These are phyloP conservation scores for Chionomys nivalis DNA, from an alignment of 2,113 vertebrate species.

Conservation along the genomic window DNA sequence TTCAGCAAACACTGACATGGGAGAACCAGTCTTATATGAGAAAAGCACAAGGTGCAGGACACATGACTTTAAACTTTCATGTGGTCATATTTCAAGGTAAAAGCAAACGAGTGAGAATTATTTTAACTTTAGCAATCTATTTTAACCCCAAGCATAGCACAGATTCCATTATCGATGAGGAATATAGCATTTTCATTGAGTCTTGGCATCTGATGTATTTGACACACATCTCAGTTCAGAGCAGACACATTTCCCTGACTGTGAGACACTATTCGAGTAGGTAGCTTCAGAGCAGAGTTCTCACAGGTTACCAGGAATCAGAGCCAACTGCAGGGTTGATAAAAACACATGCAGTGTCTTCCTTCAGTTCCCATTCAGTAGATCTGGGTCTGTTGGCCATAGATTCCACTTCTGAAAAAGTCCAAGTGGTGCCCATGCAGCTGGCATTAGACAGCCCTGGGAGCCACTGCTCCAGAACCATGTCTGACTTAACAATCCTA, in stretches of 20 bases:
- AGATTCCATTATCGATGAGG: not conserved
- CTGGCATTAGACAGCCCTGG: too few species aligned
- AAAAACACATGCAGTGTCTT: not conserved
- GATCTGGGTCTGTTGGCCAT: not conserved
- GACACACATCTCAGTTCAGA: not conserved
- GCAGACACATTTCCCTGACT: not conserved
- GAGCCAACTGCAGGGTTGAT: not conserved
- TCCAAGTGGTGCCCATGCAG: not conserved
- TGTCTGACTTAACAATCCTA: not conserved
- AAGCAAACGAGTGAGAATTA: conserved; percentile 13
- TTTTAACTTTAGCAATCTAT: not conserved
- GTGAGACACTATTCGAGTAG: accelerated
- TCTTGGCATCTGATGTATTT: not conserved
- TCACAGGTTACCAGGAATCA: not conserved
- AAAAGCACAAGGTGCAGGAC: not conserved
- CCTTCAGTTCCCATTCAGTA: too few species aligned
- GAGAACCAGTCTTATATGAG: not conserved
- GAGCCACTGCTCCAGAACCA: not conserved
- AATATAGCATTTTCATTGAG: not conserved
- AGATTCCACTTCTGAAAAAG: not conserved
- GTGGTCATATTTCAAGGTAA: not conserved
- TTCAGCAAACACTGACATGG: not conserved
- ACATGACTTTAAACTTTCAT: not conserved
- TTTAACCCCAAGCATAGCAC: not conserved
- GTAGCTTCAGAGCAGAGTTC: not conserved